These are phyloP conservation scores for Catharus fuscescens DNA, from an alignment of 2,113 vertebrate species.

Conservation along the genomic window DNA sequence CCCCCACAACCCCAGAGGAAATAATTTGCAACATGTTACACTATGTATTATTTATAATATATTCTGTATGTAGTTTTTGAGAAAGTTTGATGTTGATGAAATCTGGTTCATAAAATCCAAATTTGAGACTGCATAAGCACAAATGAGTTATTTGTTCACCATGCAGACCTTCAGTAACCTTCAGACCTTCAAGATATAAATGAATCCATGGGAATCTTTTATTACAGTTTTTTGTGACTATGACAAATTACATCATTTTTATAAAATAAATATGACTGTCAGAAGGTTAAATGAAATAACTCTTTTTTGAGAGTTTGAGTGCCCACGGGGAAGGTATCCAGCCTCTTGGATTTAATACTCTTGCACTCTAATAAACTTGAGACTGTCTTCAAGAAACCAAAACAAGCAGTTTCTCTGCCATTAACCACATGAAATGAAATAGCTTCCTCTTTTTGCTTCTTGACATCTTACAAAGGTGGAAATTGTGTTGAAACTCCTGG, in stretches of 20 bases:
- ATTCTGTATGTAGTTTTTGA: neutral
- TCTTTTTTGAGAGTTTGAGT: neutral
- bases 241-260: neutral
- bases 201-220: neutral
- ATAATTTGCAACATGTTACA: neutral
- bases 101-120: neutral
- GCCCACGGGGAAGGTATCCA: neutral
- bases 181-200: neutral
- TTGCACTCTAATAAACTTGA: neutral
- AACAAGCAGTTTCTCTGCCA: neutral
- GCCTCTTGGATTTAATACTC: neutral
- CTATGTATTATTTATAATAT: neutral
- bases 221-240: neutral
- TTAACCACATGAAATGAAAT: neutral
- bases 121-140: neutral
- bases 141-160: neutral
- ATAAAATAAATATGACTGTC: neutral
- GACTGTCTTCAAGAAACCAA: neutral
- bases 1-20: neutral
- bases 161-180: neutral
- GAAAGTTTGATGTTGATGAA: neutral
- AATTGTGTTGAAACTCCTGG: neutral
- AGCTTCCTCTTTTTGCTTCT: neutral
- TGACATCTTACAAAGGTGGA: neutral
- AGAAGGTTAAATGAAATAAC: neutral